Evolutionary conservation across 2,113 vertebrate genomes (phyloP).

Genomic region (Corythornis vintsioides): DNA sequence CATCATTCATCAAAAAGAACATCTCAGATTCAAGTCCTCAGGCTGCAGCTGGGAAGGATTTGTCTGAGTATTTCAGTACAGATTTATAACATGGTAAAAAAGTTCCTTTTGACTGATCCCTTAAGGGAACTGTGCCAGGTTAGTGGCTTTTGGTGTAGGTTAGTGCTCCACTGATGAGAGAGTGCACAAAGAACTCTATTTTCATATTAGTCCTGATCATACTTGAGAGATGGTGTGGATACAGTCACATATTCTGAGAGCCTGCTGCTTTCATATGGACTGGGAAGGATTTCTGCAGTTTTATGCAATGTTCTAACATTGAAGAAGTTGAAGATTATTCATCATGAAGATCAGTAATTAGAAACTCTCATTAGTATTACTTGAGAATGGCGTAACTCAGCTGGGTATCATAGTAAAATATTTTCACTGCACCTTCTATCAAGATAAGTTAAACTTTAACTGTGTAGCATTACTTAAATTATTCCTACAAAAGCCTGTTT

Average conservation of each 20-base stretch:
- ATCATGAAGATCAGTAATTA: not conserved
- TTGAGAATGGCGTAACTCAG: not conserved
- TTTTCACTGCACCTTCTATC: not conserved
- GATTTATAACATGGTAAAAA: constrained; percentile 5
- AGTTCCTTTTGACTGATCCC: not conserved
- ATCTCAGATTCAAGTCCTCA: not conserved
- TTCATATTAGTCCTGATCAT: not conserved
- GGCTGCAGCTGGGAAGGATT: constrained; percentile 38
- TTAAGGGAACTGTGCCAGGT: not conserved
- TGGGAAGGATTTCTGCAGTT: not conserved
- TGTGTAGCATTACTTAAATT: not conserved
- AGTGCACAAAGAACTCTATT: not conserved
- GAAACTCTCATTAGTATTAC: not conserved
- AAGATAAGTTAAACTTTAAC: not conserved
- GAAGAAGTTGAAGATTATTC: too few species aligned
- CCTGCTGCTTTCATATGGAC: not conserved
- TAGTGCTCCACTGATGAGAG: not conserved
- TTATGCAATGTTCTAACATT: not conserved
- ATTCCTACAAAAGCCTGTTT: not conserved
- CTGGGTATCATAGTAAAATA: not conserved
- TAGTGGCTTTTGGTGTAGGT: not conserved
- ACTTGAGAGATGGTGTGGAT: not conserved
- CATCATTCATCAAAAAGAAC: constrained; percentile 12
- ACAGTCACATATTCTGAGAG: not conserved
- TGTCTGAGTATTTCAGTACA: constrained; percentile 22